These are phyloP conservation scores for Scortum barcoo DNA, from an alignment of 2,113 vertebrate species.

Conservation along the genomic window DNA sequence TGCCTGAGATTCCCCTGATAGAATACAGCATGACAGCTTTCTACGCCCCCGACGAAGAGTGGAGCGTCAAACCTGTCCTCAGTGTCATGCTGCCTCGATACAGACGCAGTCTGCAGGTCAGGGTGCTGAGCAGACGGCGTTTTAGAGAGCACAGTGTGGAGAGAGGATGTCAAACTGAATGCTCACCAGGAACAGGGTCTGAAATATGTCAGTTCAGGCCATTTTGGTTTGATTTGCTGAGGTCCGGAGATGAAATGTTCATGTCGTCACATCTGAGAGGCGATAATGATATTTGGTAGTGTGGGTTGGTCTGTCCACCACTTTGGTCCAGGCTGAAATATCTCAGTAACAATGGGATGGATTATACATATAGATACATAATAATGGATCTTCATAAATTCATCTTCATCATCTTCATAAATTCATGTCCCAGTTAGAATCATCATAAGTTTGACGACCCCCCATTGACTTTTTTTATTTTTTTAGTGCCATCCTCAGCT, in stretches of 20 bases:
- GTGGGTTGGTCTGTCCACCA: neutral
- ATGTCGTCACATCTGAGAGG: neutral
- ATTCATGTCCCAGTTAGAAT: too few species aligned
- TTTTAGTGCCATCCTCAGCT: too few species aligned
- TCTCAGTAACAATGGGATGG: neutral
- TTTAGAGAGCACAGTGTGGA: neutral
- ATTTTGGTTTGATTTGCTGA: conserved; percentile 8
- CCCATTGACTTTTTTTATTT: too few species aligned
- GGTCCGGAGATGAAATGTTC: neutral
- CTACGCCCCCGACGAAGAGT: conserved; percentile 1
- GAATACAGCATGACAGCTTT: conserved; percentile 46
- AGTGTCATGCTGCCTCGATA: conserved; percentile 36
- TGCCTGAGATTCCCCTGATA: conserved; percentile 45
- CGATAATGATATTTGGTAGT: neutral
- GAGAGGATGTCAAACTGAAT: neutral
- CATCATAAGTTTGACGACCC: too few species aligned
- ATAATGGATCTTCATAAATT: too few species aligned
- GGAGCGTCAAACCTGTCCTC: conserved; percentile 31
- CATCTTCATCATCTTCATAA: too few species aligned
- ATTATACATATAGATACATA: too few species aligned
- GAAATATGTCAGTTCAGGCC: neutral
- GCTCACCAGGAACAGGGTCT: neutral
- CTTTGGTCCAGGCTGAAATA: neutral
- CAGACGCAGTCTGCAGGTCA: conserved; percentile 52
- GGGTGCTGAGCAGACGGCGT: conserved; percentile 3